Conservation (phyloP, 2,113 vertebrate species). For the Stegastes partitus region DNA sequence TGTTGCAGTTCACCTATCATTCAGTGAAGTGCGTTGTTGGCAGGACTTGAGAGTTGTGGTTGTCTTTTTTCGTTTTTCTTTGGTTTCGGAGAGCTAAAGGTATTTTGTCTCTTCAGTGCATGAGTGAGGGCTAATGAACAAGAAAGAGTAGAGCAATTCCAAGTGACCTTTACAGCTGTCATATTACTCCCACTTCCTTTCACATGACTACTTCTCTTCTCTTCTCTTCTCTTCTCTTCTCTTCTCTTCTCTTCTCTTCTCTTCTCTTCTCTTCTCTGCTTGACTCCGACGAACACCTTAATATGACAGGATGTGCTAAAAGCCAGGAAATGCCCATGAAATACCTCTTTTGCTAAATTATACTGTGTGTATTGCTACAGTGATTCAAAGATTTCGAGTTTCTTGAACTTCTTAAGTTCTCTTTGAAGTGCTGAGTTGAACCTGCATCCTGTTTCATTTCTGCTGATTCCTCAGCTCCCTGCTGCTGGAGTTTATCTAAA, state of each 20-base stretch:
- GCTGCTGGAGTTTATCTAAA: conserved; percentile 68
- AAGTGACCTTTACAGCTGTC: conserved; percentile 44
- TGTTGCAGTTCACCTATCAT: neutral
- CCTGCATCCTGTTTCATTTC: conserved; percentile 62
- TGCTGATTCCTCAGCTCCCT: conserved; percentile 64
- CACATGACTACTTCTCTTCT: neutral
- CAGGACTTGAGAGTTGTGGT: neutral
- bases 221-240: conserved; percentile 4
- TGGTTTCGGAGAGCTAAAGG: neutral
- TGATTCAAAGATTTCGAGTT: conserved; percentile 45
- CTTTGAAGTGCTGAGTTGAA: conserved; percentile 63
- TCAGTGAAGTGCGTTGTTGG: neutral
- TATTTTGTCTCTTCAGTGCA: conserved; percentile 6
- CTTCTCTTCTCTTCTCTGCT: neutral
- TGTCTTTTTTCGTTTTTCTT: neutral
- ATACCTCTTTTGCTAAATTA: conserved; percentile 3
- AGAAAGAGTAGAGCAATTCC: conserved; percentile 7
- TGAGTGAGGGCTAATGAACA: conserved; percentile 18
- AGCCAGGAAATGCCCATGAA: conserved; percentile 12
- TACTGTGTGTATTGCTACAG: neutral
- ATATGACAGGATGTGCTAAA: conserved; percentile 18
- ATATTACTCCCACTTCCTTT: conserved; percentile 26
- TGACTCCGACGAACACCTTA: neutral
- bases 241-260: neutral
- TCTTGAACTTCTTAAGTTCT: conserved; percentile 38